A percentile compares a stretch with the other conserved stretches of the same genome.
Evolutionary conservation across 1,140 invertebrate genomes (phyloP).

Genomic region (Mamestra configurata): DNA sequence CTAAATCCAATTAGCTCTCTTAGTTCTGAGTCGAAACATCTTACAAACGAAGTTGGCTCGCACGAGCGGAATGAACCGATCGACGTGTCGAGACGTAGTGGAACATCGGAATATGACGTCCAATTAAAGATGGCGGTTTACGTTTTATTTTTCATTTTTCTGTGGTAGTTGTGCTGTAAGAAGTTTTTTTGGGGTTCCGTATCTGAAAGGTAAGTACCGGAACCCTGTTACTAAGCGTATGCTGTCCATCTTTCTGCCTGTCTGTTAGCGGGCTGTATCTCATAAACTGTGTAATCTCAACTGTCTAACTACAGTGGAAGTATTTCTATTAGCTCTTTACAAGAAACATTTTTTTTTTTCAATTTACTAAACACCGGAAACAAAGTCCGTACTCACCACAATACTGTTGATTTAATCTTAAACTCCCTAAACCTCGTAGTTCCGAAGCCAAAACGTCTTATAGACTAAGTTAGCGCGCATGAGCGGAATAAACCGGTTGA

Average conservation of each 20-base stretch:
- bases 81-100: not conserved
- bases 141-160: not conserved
- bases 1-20: no score
- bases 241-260: no score
- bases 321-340: no score
- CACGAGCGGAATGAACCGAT: not conserved
- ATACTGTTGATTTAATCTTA: not conserved
- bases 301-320: no score
- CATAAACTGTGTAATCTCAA: no score
- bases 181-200: no score
- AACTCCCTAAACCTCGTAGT: not conserved
- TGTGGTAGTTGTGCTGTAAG: no score
- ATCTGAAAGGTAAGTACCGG: no score
- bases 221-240: no score
- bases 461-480: not conserved
- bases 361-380: no score
- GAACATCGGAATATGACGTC: not conserved
- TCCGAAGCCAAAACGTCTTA: not conserved
- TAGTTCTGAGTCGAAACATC: not conserved
- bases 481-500: not conserved
- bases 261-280: no score
- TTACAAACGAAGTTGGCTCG: not conserved
- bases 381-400: not conserved
- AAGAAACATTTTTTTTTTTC: no score
- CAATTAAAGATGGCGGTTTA: not conserved